Base-by-base conservation (phyloP, 2,888 invertebrate species). In the Myathropa florea region DNA sequence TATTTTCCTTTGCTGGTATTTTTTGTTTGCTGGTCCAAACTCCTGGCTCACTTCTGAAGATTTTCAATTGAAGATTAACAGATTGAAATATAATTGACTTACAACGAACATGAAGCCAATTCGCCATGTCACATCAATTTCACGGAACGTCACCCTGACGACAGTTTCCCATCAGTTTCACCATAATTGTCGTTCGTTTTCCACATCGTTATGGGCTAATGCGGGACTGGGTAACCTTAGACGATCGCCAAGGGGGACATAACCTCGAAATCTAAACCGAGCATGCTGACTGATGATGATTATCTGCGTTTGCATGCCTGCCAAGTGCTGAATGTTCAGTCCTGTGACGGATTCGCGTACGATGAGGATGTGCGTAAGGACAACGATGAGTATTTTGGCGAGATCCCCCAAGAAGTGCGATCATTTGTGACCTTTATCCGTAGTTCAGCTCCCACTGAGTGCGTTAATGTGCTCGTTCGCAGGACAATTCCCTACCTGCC, bases 221-320 rank as follows among this genome's bases (percentile, higher is more conserved):
- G 30, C 55, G 70, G 59, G 76, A 57, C 46, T 18, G 63, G 61
- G 63, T 26, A 76, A 76, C 73, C 73, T 73, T 63, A 73, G 33
- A 55, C 55, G 55, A 70, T 63, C 59, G 26, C 65, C 60, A 36
- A 67, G 68, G 68, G 24, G n/a, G n/a, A 64, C 61, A 39, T 78
- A 82, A 82, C 77, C 72, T 82, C 83, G 83, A 70, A 81, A 76
- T 60, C 72, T 30, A 72, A 65, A 55, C 61, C 68, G 24, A 57
- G 57, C 64, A 64, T 90, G 89, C 91, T 92, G 46, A 18, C 46
- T 7, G 46, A 46, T 46, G 90, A 91, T 91, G 90, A 92, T 91
- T 91, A 91, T 92, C 91, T 91, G 91, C 90, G 92, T 91, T 92
- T 92, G 91, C 91, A 91, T 91, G 90, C 90, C 78, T 91, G 90